Evolutionary conservation across 2,113 vertebrate genomes (phyloP), one percentile per base, ranked within the genome.

Genomic region (Apteryx mantelli): DNA sequence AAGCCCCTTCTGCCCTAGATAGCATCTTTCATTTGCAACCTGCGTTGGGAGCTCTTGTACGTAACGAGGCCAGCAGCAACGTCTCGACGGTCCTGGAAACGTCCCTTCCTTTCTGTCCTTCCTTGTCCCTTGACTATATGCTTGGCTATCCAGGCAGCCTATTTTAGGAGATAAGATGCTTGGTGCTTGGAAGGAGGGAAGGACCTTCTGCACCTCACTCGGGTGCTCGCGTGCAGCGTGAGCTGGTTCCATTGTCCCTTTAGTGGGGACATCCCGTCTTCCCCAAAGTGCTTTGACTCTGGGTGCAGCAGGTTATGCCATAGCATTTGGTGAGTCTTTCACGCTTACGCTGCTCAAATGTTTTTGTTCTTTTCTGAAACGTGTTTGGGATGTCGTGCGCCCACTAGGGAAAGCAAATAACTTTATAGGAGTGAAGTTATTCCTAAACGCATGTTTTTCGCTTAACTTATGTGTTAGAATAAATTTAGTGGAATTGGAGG

Each of bases 161-260:
- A 25, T 50, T 86, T 73, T 74, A 26, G 50, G 65, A 28, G 13
- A 8, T 16, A 14, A 83, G 0, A 1, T 16, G 1, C 7, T 76
- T 0, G 0, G 7, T 65, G 44, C 32, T 86, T 63, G 63, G 50
- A 30, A 73, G 71, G 8, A 44, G 26, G 26, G 64, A 70, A 70
- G 36, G 68, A 66, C 56, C 22, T 74, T 9, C 34, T 44, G 32
- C 21, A 20, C 30, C 70, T 14, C 5, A 8, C 14, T 36, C 3
- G 32, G n/a, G 3, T 69, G 30, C 38, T 65, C 0, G 0, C 53
- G 83, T 14, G 44, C 53, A 85, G 48, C 5, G 13, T 7, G 71
- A n/a, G 11, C 24, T 84, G 48, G 4, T 83, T 71, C 89, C 66
- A 73, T 38, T 30, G 14, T 36, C 42, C 78, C 3, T 66, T 81